These are phyloP conservation scores for Pyrocoelia pectoralis DNA, from an alignment of 2,888 invertebrate species.

Conservation along the genomic window DNA sequence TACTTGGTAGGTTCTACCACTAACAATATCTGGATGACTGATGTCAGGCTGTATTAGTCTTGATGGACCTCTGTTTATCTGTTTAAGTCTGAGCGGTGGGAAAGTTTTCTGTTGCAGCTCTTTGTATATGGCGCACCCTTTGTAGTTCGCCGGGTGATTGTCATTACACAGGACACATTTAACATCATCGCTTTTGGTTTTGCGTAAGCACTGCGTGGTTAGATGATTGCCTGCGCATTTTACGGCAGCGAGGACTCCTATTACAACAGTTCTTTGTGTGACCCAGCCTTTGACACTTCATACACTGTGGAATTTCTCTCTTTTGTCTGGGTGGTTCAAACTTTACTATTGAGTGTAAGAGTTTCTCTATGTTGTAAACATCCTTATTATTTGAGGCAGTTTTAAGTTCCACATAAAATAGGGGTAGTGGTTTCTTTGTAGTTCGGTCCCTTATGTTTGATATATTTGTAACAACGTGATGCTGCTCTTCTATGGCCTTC, in stretches of 20 bases:
- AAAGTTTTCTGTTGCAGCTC: background rate
- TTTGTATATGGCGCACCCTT: background rate
- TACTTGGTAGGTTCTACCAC: background rate
- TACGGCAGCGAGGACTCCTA: background rate
- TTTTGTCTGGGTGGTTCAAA: background rate
- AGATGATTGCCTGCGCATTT: background rate
- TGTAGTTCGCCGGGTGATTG: background rate
- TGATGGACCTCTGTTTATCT: background rate
- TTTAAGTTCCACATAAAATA: background rate
- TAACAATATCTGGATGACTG: background rate
- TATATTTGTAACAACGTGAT: background rate
- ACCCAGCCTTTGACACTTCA: background rate
- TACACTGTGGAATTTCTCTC: background rate
- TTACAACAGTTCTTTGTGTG: conserved; percentile 2
- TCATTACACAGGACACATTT: background rate
- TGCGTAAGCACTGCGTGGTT: background rate
- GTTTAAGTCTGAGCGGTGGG: background rate
- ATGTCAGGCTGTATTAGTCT: too few relatives aligned
- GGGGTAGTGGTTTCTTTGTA: background rate
- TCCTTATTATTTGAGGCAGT: background rate
- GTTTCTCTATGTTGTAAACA: conserved; percentile 14
- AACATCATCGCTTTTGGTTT: background rate
- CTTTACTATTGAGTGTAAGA: conserved; percentile 11
- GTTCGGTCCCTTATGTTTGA: background rate
- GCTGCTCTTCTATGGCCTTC: background rate